Percentiles rank a stretch among this genome's conserved stretches.
These are phyloP conservation scores for Glaucopsyche alexis DNA, from an alignment of 2,888 invertebrate species.

Conservation along the genomic window DNA sequence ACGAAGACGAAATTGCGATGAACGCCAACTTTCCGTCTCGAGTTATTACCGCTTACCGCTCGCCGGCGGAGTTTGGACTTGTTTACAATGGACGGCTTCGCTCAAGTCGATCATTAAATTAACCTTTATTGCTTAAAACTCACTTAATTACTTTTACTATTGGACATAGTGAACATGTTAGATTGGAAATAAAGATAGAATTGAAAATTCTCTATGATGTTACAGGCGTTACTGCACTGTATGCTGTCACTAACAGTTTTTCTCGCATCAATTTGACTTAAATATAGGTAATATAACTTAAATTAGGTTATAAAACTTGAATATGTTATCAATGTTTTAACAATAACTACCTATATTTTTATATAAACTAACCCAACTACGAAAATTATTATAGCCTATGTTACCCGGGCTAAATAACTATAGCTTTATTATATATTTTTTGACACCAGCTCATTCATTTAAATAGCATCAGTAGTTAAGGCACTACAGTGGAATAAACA, in stretches of 20 bases:
- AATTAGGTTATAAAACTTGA: no score
- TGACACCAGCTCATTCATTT: no score
- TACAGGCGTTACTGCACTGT: background rate
- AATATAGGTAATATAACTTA: no score
- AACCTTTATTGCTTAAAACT: conserved; percentile 20
- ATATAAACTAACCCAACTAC: no score
- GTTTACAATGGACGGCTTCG: conserved; percentile 22
- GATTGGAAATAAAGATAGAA: background rate
- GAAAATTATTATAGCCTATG: no score
- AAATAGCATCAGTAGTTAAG: no score
- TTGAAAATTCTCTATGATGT: background rate
- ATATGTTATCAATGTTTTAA: no score
- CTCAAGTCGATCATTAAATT: conserved; percentile 14
- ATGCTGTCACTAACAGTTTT: no score
- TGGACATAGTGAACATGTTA: background rate
- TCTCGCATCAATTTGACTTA: background rate
- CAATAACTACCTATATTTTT: no score
- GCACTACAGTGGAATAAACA: no score
- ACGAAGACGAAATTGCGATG: conserved; percentile 63
- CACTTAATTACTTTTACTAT: conserved; percentile 19
- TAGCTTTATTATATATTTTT: no score
- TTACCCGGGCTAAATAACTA: no score
- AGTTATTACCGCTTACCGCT: conserved; percentile 54
- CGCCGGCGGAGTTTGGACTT: conserved; percentile 32
- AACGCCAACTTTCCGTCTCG: conserved; percentile 56